Percentiles rank a stretch among this genome's conserved stretches.
Evolutionary conservation across 2,797 vertebrate species (phyloP).

Genomic region (Sebastes iracundus): DNA sequence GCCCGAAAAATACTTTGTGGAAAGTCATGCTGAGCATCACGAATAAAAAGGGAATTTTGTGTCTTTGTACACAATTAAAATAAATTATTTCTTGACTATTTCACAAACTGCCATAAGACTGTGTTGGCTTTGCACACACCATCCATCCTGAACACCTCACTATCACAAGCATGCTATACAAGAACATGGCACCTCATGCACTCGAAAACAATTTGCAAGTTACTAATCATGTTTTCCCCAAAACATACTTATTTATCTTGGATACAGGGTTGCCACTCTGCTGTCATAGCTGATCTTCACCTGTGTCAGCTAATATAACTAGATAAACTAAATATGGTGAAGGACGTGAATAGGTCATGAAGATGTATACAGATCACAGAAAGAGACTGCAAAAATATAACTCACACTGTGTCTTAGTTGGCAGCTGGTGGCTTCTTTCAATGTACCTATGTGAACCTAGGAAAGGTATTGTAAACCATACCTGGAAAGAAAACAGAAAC

Average conservation of each 20-base stretch:
- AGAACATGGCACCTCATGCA: not conserved
- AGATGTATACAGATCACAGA: not conserved
- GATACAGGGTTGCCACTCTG: not conserved
- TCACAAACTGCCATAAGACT: too few relatives aligned
- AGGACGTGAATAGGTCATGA: not conserved
- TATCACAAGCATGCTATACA: not conserved
- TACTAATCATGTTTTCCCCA: not conserved
- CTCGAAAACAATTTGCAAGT: not conserved
- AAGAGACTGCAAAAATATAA: not conserved
- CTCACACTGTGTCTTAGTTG: not conserved
- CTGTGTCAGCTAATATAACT: not conserved
- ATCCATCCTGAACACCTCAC: not conserved
- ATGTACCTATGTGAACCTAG: not conserved
- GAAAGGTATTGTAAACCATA: not conserved
- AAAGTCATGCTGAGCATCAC: too few relatives aligned
- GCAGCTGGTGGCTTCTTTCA: not conserved
- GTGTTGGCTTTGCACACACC: not conserved
- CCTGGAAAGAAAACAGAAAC: slow-evolving; percentile 2
- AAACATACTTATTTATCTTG: not conserved
- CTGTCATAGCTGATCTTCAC: not conserved
- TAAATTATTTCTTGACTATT: too few relatives aligned
- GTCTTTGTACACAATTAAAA: too few relatives aligned
- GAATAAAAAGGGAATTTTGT: too few relatives aligned
- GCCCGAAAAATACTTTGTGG: accelerated
- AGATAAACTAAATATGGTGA: not conserved